phyloP scores from a whole-genome alignment of 2,888 invertebrate species.

The Peribatodes rhomboidaria region DNA sequence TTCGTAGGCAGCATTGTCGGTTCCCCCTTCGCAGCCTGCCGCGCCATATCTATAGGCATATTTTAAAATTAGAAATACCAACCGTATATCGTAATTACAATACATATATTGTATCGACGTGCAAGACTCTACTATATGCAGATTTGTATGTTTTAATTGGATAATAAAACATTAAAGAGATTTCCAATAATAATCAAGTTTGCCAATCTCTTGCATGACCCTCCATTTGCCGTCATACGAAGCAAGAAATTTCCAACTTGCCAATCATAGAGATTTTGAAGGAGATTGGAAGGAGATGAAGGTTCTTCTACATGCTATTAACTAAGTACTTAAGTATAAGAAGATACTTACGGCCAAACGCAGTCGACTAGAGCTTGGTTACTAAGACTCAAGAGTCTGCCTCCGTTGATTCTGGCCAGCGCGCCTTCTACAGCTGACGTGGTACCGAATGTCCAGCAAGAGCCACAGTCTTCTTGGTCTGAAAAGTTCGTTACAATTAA shows the following conservation, averaged over 20 bases:
- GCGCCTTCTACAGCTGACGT: conserved; percentile 73
- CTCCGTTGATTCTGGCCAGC: conserved; percentile 66
- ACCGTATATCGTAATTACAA: too few relatives aligned
- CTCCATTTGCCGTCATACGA: too few relatives aligned
- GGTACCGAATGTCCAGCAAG: conserved; percentile 72
- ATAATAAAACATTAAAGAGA: too few relatives aligned
- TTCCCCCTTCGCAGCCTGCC: conserved; percentile 96
- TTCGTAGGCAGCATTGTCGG: conserved; percentile 94
- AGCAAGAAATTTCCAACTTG: too few relatives aligned
- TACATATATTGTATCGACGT: too few relatives aligned
- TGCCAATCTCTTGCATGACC: too few relatives aligned
- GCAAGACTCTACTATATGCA: too few relatives aligned
- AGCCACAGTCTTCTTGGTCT: conserved; percentile 73
- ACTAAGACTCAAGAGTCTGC: conserved; percentile 65
- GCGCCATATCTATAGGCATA: conserved; percentile 88
- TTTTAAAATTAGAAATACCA: neutral
- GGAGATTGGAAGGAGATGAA: too few relatives aligned
- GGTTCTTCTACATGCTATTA: too few relatives aligned
- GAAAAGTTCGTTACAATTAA: conserved; percentile 2
- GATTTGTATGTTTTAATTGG: too few relatives aligned
- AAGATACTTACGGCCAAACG: conserved; percentile 66
- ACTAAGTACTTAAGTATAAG: neutral
- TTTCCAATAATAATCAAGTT: too few relatives aligned
- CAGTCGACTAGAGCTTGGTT: conserved; percentile 77
- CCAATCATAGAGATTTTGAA: too few relatives aligned